Conservation (phyloP, 2,113 vertebrate genomes). For the Xenopus borealis region DNA sequence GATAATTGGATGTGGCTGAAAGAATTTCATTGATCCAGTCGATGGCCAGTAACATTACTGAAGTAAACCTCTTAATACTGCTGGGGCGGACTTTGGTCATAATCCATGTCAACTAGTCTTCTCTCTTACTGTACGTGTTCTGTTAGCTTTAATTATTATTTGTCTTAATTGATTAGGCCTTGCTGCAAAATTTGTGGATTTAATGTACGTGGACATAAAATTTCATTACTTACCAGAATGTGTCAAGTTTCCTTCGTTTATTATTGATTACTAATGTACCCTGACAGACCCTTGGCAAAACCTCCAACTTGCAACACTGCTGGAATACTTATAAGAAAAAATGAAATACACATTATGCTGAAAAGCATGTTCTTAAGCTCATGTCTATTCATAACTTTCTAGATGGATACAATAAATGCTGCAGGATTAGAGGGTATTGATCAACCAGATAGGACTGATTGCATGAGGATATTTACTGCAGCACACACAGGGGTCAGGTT, state of each 20-base stretch:
- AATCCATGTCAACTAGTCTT: constrained; percentile 89
- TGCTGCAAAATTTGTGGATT: constrained; percentile 68
- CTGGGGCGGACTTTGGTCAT: constrained; percentile 78
- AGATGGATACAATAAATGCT: too few species aligned
- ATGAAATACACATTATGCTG: constrained; percentile 26
- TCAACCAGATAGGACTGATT: too few species aligned
- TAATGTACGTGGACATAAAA: constrained; percentile 79
- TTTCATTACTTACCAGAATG: constrained; percentile 70
- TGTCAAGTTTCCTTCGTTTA: constrained; percentile 58
- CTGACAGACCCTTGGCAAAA: constrained; percentile 52
- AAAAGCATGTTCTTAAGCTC: not conserved
- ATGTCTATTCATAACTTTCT: not conserved
- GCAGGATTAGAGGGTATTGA: too few species aligned
- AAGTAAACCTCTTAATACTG: constrained; percentile 83
- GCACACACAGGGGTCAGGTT: too few species aligned
- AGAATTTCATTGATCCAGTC: constrained; percentile 96
- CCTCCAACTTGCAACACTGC: constrained; percentile 49
- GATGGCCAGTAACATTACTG: constrained; percentile 86
- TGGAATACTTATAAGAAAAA: constrained; percentile 20
- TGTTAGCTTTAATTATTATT: constrained; percentile 72
- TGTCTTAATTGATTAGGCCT: constrained; percentile 82
- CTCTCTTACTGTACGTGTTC: constrained; percentile 60
- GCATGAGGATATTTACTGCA: too few species aligned
- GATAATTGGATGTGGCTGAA: constrained; percentile 98
- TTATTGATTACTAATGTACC: constrained; percentile 59